Conservation (phyloP, 2,888 invertebrate genomes). For the Pandemis cinnamomeana region DNA sequence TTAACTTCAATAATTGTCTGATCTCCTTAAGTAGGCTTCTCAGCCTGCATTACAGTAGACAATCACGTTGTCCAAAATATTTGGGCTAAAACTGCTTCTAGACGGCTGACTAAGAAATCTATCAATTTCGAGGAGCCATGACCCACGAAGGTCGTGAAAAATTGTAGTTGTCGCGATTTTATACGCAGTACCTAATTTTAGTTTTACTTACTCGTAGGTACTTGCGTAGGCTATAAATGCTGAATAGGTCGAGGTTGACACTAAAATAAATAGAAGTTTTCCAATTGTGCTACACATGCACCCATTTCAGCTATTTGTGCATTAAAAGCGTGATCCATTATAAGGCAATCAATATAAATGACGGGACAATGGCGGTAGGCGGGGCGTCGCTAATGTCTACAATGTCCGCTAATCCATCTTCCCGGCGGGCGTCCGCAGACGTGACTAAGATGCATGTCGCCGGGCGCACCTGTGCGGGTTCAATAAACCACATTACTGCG, state of each 20-base stretch:
- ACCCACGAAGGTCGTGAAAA: too few species aligned
- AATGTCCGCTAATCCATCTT: conserved; percentile 65
- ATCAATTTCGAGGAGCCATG: too few species aligned
- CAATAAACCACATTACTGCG: conserved; percentile 51
- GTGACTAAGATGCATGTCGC: conserved; percentile 65
- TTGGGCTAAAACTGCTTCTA: too few species aligned
- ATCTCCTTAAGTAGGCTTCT: too few species aligned
- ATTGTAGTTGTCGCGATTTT: too few species aligned
- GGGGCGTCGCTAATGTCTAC: conserved; percentile 51
- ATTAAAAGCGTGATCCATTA: conserved; percentile 22
- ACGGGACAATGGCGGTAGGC: conserved; percentile 26
- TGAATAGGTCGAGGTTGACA: not conserved
- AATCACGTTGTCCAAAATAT: too few species aligned
- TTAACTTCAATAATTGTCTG: too few species aligned
- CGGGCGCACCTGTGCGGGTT: conserved; percentile 57
- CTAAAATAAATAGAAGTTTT: not conserved
- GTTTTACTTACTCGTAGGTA: too few species aligned
- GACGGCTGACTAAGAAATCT: too few species aligned
- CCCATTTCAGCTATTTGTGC: not conserved
- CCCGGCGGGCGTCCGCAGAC: conserved; percentile 49
- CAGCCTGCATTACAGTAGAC: too few species aligned
- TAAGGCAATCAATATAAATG: conserved; percentile 33
- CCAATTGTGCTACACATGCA: not conserved
- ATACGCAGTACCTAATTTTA: too few species aligned
- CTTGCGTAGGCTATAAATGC: not conserved